These are phyloP conservation scores for Margarornis squamiger DNA, from an alignment of 2,797 vertebrate species.

Conservation along the genomic window DNA sequence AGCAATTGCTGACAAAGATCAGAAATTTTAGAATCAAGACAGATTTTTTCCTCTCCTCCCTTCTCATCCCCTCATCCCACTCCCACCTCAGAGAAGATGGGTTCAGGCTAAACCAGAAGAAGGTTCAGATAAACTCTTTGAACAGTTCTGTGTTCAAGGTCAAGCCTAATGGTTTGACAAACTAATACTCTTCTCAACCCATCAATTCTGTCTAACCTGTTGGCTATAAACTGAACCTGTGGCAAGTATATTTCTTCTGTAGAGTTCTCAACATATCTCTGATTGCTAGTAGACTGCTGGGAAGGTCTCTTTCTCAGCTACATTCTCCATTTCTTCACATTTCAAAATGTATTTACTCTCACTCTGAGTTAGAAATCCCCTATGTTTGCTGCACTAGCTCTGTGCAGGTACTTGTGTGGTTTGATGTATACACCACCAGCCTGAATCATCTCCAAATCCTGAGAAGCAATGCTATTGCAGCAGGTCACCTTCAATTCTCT, in stretches of 20 bases:
- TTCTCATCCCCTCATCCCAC: neutral
- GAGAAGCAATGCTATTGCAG: neutral
- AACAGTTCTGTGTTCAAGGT: neutral
- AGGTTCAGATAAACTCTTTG: neutral
- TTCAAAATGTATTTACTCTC: neutral
- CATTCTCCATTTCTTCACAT: neutral
- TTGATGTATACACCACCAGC: neutral
- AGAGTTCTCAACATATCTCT: neutral
- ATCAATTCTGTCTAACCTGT: neutral
- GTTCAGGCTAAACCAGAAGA: neutral
- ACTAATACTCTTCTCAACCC: neutral
- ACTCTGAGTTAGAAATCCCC: neutral
- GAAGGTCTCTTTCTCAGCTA: neutral
- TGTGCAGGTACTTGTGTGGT: neutral
- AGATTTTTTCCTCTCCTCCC: neutral
- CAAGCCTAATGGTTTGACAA: neutral
- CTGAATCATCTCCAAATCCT: neutral
- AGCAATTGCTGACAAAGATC: neutral
- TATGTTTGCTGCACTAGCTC: neutral
- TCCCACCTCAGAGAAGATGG: accelerated
- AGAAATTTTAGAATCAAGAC: neutral
- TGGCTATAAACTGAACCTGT: neutral
- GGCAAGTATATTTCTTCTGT: neutral
- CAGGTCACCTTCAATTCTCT: neutral
- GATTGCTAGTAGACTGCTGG: neutral